Conservation (phyloP, 2,888 invertebrate genomes). For the Anthophora plumipes region DNA sequence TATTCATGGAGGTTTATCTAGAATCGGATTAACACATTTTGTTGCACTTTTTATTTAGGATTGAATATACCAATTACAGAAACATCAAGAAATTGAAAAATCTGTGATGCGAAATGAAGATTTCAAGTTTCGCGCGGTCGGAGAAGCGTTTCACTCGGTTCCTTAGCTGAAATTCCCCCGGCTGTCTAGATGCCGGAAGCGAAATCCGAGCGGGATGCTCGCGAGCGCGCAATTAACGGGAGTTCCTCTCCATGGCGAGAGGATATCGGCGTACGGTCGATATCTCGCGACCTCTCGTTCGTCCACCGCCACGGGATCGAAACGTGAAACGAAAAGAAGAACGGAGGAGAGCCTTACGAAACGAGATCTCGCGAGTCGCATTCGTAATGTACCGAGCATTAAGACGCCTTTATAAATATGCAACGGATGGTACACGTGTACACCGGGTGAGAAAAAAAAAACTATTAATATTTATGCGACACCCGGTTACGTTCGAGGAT, state of each 20-base stretch:
- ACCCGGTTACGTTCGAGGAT: background rate
- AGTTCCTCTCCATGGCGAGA: constrained; percentile 34
- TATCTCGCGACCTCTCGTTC: constrained; percentile 38
- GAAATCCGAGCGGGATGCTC: constrained; percentile 62
- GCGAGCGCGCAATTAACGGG: constrained; percentile 63
- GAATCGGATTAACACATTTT: too few relatives aligned
- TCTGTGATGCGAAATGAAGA: too few relatives aligned
- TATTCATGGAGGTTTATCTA: too few relatives aligned
- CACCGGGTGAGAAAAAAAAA: background rate
- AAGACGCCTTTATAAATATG: constrained; percentile 40
- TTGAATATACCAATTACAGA: too few relatives aligned
- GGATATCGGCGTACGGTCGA: constrained; percentile 51
- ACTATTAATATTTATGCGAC: constrained; percentile 35
- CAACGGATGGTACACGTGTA: constrained; percentile 31
- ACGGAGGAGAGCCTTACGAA: constrained; percentile 21
- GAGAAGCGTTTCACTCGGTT: constrained; percentile 53
- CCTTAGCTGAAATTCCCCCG: constrained; percentile 56
- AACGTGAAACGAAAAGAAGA: constrained; percentile 7
- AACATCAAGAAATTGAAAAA: too few relatives aligned
- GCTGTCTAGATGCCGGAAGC: constrained; percentile 67
- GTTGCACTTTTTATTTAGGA: too few relatives aligned
- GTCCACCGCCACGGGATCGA: constrained; percentile 14
- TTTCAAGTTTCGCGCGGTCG: too few relatives aligned
- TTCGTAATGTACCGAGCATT: constrained; percentile 31
- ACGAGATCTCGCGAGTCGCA: constrained; percentile 27